phyloP scores from a whole-genome alignment of 2,888 invertebrate species.

The Lepidochrysops patricia region DNA sequence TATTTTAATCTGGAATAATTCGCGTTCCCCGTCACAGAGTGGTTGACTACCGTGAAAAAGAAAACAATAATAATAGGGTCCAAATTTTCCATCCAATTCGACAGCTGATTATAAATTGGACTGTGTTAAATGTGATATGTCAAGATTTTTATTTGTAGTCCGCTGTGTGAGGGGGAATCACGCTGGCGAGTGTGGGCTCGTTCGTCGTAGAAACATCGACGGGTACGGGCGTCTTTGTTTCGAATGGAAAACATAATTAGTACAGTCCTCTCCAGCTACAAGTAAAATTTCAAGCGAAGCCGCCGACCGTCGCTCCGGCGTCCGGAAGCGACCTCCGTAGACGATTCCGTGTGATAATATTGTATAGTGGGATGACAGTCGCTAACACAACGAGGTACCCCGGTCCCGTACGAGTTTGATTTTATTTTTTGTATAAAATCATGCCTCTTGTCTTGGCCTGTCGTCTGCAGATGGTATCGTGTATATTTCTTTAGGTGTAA shows the following conservation, averaged over 20 bases:
- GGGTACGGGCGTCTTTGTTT: slow-evolving; percentile 73
- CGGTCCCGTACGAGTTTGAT: slow-evolving; percentile 64
- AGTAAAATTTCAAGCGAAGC: slow-evolving; percentile 14
- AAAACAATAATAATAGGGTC: slow-evolving; percentile 62
- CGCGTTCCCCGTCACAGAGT: slow-evolving; percentile 57
- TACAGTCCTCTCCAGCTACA: slow-evolving; percentile 19
- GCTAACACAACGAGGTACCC: slow-evolving; percentile 65
- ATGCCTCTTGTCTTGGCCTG: slow-evolving; percentile 72
- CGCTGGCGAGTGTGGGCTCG: slow-evolving; percentile 35
- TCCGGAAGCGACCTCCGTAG: slow-evolving; percentile 40
- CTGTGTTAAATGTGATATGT: slow-evolving; percentile 60
- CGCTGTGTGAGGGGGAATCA: slow-evolving; percentile 50
- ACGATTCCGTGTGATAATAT: slow-evolving; percentile 64
- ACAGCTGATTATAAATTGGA: slow-evolving; percentile 56
- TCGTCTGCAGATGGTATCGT: slow-evolving; percentile 65
- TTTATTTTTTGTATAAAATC: slow-evolving; percentile 74
- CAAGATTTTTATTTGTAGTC: slow-evolving; percentile 42
- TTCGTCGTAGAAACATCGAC: slow-evolving; percentile 56
- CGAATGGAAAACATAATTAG: slow-evolving; percentile 67
- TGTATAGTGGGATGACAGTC: slow-evolving; percentile 66
- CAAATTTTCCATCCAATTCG: slow-evolving; percentile 68
- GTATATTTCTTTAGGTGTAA: slow-evolving; percentile 55
- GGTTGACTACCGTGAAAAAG: slow-evolving; percentile 30
- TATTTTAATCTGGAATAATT: slow-evolving; percentile 40
- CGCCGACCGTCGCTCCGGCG: slow-evolving; percentile 3